phyloP scores from a whole-genome alignment of 2,113 vertebrate species.

The Aviceda subcristata region DNA sequence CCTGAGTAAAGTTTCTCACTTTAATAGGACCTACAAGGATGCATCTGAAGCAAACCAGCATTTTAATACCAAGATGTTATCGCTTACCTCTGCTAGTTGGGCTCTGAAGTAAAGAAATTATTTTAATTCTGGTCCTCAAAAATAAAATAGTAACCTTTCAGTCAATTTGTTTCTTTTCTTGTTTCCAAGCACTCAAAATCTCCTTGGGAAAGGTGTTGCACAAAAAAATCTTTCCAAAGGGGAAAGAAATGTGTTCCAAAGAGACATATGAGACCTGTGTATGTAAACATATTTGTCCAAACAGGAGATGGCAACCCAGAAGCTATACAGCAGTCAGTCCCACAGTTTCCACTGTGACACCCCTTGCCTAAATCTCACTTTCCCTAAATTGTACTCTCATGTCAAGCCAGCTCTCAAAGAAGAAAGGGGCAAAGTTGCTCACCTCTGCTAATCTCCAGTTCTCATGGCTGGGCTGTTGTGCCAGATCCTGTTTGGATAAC shows the following conservation, averaged over 20 bases:
- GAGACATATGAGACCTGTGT: background rate
- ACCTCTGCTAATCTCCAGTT: constrained; percentile 32
- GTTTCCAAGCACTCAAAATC: background rate
- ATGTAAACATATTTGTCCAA: background rate
- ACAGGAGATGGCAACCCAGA: background rate
- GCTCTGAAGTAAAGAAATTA: background rate
- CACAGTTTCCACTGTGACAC: background rate
- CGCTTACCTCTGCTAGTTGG: background rate
- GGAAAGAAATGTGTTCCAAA: background rate
- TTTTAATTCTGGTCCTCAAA: background rate
- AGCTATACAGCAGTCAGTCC: background rate
- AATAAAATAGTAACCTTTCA: background rate
- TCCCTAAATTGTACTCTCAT: background rate
- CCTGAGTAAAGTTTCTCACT: background rate
- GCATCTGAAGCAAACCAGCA: background rate
- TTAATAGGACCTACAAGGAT: background rate
- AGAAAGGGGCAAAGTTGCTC: constrained; percentile 46
- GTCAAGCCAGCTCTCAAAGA: background rate
- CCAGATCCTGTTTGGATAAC: constrained; percentile 1
- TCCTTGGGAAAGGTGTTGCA: background rate
- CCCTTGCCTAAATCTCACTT: background rate
- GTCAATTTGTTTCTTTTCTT: background rate
- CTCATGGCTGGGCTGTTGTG: background rate
- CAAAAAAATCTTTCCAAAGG: background rate
- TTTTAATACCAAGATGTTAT: background rate